Conservation (phyloP, 2,888 invertebrate genomes). For the Pherbina coryleti region DNA sequence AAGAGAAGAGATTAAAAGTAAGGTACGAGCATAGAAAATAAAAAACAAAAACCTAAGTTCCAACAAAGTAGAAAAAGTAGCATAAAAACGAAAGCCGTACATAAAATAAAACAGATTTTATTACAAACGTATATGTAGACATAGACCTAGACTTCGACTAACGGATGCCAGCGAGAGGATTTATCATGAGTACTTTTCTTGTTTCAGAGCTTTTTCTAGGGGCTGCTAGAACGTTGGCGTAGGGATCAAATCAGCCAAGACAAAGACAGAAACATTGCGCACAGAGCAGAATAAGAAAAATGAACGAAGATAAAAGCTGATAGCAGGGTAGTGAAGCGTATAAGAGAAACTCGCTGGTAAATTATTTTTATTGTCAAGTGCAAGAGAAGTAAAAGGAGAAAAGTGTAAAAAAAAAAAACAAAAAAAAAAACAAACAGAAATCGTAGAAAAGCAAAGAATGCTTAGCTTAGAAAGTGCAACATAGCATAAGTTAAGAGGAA, state of each 20-base stretch:
- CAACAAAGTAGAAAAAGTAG: neutral
- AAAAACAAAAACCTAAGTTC: neutral
- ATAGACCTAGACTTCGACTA: neutral
- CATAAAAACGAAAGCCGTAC: neutral
- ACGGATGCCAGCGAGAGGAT: slow-evolving; percentile 17
- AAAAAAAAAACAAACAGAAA: no score
- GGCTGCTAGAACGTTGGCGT: neutral
- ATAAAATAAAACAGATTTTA: slow-evolving; percentile 19
- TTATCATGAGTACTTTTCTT: slow-evolving; percentile 8
- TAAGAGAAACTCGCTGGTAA: neutral
- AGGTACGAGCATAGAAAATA: neutral
- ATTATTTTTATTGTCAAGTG: slow-evolving; percentile 10
- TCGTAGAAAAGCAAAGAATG: neutral
- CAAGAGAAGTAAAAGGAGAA: neutral
- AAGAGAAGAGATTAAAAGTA: neutral
- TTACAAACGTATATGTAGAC: slow-evolving; percentile 14
- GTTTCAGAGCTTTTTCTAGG: neutral
- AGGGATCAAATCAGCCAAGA: slow-evolving; percentile 3
- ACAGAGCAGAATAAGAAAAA: neutral
- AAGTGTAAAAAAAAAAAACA: neutral
- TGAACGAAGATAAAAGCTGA: neutral
- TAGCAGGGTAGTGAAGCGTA: neutral
- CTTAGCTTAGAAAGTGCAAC: no score
- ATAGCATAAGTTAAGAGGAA: neutral
- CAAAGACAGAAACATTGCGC: neutral